phyloP scores from a whole-genome alignment of 2,888 invertebrate genomes.

The Tipula helvola region DNA sequence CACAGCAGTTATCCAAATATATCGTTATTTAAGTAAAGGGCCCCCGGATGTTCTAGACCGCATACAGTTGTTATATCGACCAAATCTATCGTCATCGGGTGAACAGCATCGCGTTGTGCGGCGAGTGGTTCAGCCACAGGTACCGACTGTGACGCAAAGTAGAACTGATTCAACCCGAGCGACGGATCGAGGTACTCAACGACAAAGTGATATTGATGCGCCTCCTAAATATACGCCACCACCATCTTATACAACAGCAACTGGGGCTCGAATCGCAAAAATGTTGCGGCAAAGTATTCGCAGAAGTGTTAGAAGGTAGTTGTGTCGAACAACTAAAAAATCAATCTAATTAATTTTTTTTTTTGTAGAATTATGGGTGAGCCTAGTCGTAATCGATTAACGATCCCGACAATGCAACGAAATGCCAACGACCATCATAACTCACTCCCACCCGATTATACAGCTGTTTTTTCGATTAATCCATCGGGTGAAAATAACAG shows the following conservation, averaged over 20 bases:
- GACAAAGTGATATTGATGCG: conserved; percentile 46
- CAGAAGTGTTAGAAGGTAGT: conserved; percentile 56
- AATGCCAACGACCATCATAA: conserved; percentile 16
- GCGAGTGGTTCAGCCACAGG: conserved; percentile 20
- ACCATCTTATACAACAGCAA: conserved; percentile 84
- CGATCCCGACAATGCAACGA: conserved; percentile 16
- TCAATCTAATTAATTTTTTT: not conserved
- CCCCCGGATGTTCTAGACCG: conserved; percentile 82
- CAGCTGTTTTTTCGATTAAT: not conserved
- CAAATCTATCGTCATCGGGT: conserved; percentile 26
- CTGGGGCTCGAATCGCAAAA: conserved; percentile 69
- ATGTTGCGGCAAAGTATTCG: conserved; percentile 63
- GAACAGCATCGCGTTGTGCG: not conserved
- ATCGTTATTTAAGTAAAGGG: conserved; percentile 65
- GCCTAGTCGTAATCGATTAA: conserved; percentile 17
- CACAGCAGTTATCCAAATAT: conserved; percentile 45
- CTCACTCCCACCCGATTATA: conserved; percentile 7
- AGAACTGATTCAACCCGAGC: conserved; percentile 17
- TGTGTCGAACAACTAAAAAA: not conserved
- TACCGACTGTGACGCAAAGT: conserved; percentile 16
- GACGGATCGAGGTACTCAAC: conserved; percentile 17
- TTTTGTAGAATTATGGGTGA: conserved; percentile 18
- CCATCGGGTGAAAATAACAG: not conserved
- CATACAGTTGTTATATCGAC: conserved; percentile 71
- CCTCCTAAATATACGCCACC: conserved; percentile 91